A percentile compares a stretch with the other conserved stretches of the same genome.
phyloP scores from a whole-genome alignment of 1,140 invertebrate species.

The Drosophila sturtevanti region DNA sequence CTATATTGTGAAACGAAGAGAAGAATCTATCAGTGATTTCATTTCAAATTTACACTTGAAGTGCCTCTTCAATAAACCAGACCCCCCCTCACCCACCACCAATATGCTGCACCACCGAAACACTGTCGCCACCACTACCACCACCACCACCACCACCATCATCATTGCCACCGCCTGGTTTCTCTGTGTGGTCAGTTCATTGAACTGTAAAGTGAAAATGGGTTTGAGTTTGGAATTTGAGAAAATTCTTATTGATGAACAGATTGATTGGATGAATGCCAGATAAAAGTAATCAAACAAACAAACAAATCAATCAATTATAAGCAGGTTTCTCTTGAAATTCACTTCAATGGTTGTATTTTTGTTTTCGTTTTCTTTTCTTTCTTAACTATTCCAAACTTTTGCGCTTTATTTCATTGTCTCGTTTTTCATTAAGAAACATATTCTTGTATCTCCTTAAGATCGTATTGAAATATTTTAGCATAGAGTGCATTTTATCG shows the following conservation, averaged over 20 bases:
- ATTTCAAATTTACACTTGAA: slow-evolving; percentile 75
- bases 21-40: slow-evolving; percentile 69
- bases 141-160: background rate
- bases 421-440: background rate
- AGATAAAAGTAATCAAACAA: slow-evolving; percentile 16
- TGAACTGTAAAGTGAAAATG: slow-evolving; percentile 50
- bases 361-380: too few species aligned
- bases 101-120: background rate
- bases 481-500: too few species aligned
- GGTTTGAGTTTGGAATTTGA: slow-evolving; percentile 28
- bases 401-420: background rate
- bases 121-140: too few species aligned
- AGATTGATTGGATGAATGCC: slow-evolving; percentile 31
- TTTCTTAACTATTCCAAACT: background rate
- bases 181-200: slow-evolving; percentile 33
- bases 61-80: slow-evolving; percentile 50
- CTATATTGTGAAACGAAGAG: slow-evolving; percentile 36
- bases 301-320: slow-evolving; percentile 53
- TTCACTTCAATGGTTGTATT: background rate
- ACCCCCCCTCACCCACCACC: slow-evolving; percentile 22
- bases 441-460: too few species aligned
- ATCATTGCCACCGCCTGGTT: background rate
- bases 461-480: too few species aligned
- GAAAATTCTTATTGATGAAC: slow-evolving; percentile 15
- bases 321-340: background rate